phyloP scores from a whole-genome alignment of 2,113 vertebrate species.

The Corythornis cristatus region DNA sequence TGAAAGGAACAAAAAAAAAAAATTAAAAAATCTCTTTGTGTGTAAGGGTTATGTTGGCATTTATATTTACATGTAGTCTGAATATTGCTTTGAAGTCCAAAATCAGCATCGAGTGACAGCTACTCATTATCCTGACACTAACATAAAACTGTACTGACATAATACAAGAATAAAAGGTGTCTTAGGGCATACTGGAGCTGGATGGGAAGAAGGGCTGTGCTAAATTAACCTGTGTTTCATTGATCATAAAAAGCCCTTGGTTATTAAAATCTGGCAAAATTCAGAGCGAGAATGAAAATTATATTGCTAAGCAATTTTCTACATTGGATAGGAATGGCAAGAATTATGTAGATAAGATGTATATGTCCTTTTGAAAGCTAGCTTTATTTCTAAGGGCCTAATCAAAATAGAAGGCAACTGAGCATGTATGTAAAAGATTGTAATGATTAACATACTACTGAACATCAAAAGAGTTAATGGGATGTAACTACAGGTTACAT shows the following conservation, averaged over 20 bases:
- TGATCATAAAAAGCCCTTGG: neutral
- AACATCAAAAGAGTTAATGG: conserved; percentile 40
- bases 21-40: neutral
- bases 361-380: conserved; percentile 51
- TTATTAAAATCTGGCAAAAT: conserved; percentile 50
- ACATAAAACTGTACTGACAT: conserved; percentile 20
- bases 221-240: conserved; percentile 21
- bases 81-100: neutral
- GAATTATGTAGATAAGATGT: conserved; percentile 29
- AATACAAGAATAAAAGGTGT: conserved; percentile 4
- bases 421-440: conserved; percentile 46
- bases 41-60: neutral
- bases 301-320: conserved; percentile 50
- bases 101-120: conserved; percentile 17
- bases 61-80: neutral
- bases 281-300: neutral
- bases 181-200: neutral
- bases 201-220: neutral
- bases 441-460: conserved; percentile 30
- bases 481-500: conserved; percentile 27
- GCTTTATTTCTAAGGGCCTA: conserved; percentile 23
- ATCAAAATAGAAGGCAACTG: conserved; percentile 27
- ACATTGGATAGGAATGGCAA: conserved; percentile 18
- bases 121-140: conserved; percentile 24
- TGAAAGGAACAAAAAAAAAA: neutral